These are phyloP conservation scores for Trachelus troglodyta DNA, from an alignment of 2,888 invertebrate genomes.

Conservation along the genomic window DNA sequence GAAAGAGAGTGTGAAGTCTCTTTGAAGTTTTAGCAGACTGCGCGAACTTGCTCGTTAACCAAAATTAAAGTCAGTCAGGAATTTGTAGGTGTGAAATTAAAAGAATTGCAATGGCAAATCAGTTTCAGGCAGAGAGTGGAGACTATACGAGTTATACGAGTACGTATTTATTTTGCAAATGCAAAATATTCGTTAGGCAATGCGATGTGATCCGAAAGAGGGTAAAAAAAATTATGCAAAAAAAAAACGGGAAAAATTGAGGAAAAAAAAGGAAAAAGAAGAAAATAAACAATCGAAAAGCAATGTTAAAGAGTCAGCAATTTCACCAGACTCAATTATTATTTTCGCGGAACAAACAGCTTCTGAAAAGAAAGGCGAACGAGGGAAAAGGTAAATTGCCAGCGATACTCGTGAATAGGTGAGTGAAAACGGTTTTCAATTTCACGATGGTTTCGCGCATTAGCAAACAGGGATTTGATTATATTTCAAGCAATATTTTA, in stretches of 20 bases:
- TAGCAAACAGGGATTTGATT: background rate
- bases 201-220: background rate
- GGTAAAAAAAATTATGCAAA: background rate
- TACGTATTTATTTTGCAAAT: background rate
- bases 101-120: background rate
- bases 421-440: background rate
- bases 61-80: background rate
- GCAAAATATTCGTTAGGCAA: background rate
- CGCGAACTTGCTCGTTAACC: background rate
- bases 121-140: background rate
- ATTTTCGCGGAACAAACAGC: background rate
- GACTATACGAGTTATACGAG: background rate
- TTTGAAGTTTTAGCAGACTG: background rate
- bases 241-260: background rate
- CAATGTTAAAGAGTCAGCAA: background rate
- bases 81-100: background rate
- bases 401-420: background rate
- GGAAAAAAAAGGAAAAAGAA: background rate
- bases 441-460: background rate
- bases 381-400: background rate
- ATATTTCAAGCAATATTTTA: background rate
- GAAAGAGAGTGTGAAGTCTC: background rate
- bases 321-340: background rate
- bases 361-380: background rate
- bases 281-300: background rate